Percentiles rank a stretch among this genome's conserved stretches.
phyloP scores from a whole-genome alignment of 2,888 invertebrate species.

The Parnassius glacialis region DNA sequence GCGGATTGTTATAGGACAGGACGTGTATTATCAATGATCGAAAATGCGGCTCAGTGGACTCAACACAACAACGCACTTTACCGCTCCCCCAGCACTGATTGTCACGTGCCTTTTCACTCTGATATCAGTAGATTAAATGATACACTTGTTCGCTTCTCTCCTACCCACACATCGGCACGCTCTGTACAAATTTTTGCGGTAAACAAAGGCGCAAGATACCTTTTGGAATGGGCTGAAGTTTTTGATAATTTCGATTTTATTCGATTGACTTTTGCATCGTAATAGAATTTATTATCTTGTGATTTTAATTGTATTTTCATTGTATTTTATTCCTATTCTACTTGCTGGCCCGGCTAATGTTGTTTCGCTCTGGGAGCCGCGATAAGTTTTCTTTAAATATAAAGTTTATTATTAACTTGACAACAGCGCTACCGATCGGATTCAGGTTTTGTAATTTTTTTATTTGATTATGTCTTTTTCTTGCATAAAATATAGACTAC shows the following conservation, averaged over 20 bases:
- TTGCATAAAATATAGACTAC: too few relatives aligned
- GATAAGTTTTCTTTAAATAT: too few relatives aligned
- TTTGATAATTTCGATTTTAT: slow-evolving; percentile 7
- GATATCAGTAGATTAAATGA: slow-evolving; percentile 21
- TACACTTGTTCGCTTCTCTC: slow-evolving; percentile 23
- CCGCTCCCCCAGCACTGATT: slow-evolving; percentile 43
- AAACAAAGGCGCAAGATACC: slow-evolving; percentile 7
- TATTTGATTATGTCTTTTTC: too few relatives aligned
- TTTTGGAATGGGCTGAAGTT: not conserved
- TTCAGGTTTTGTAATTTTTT: too few relatives aligned
- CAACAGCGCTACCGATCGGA: too few relatives aligned
- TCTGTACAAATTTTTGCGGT: slow-evolving; percentile 5
- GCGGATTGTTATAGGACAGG: slow-evolving; percentile 25
- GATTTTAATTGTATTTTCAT: too few relatives aligned
- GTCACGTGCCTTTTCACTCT: slow-evolving; percentile 34
- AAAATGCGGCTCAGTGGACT: slow-evolving; percentile 37
- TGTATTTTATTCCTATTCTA: too few relatives aligned
- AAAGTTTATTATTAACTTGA: too few relatives aligned
- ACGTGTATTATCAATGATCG: slow-evolving; percentile 25
- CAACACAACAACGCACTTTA: slow-evolving; percentile 60
- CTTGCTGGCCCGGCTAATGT: too few relatives aligned
- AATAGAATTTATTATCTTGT: not conserved
- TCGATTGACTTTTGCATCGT: not conserved
- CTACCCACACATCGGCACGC: slow-evolving; percentile 6
- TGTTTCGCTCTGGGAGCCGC: too few relatives aligned